Conservation (phyloP, 1,140 invertebrate genomes). For the Conus betulinus region DNA sequence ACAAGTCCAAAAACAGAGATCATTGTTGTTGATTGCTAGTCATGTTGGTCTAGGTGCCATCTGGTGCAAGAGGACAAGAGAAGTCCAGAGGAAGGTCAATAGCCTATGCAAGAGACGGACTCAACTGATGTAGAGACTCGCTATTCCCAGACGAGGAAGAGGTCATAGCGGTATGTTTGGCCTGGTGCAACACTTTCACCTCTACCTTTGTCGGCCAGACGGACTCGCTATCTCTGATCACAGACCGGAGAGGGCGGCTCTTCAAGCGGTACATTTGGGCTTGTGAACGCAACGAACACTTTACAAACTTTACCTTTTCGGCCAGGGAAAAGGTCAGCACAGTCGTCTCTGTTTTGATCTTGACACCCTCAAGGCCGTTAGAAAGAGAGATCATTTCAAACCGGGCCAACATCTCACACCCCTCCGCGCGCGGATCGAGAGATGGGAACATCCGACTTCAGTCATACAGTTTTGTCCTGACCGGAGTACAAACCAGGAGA, state of each 20-base stretch:
- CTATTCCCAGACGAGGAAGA: constrained; percentile 16
- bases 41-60: not conserved
- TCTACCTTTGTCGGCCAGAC: not conserved
- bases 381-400: not conserved
- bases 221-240: not conserved
- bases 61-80: not conserved
- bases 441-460: not conserved
- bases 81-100: not conserved
- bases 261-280: too few species aligned
- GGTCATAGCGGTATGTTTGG: not conserved
- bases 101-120: not conserved
- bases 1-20: not conserved
- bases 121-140: constrained; percentile 10
- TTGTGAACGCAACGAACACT: too few species aligned
- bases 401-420: not conserved
- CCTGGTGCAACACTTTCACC: not conserved
- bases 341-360: too few species aligned
- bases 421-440: not conserved
- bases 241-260: too few species aligned
- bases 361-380: too few species aligned
- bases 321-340: too few species aligned
- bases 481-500: constrained; percentile 4
- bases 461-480: not conserved
- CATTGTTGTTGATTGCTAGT: not conserved
- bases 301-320: too few species aligned